A percentile compares a stretch with the other conserved stretches of the same genome.
Evolutionary conservation across 2,113 vertebrate species (phyloP).

Genomic region (Pimephales promelas): DNA sequence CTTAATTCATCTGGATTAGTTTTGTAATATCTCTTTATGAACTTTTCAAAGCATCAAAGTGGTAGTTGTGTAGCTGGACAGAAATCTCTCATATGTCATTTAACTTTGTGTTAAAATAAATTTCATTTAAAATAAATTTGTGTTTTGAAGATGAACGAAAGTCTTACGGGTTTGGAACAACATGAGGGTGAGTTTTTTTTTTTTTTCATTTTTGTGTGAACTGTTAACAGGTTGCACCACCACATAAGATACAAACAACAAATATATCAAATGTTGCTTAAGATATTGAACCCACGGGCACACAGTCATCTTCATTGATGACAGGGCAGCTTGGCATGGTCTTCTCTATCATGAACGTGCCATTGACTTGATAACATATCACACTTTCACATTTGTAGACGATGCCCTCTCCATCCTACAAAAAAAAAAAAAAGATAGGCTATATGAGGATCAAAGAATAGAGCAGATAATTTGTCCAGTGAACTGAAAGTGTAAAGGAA

Average conservation of each 20-base stretch:
- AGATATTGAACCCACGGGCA: slow-evolving; percentile 68
- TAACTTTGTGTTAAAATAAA: no score
- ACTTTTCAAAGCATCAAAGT: no score
- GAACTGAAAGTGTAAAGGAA: background rate
- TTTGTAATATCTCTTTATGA: no score
- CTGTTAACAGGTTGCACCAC: background rate
- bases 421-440: background rate
- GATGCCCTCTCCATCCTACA: slow-evolving; percentile 18
- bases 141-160: no score
- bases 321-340: slow-evolving; percentile 57
- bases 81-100: no score
- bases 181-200: no score
- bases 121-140: no score
- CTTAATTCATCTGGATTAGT: no score
- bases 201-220: no score
- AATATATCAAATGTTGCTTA: background rate
- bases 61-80: no score
- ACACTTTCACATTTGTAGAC: slow-evolving; percentile 60
- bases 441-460: background rate
- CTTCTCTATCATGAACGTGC: slow-evolving; percentile 47
- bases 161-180: no score
- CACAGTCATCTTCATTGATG: slow-evolving; percentile 61
- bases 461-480: background rate
- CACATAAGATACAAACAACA: background rate
- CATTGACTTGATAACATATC: slow-evolving; percentile 66